Percentiles rank a stretch among this genome's conserved stretches.
These are phyloP conservation scores for Marronus borbonicus DNA, from an alignment of 2,888 invertebrate species.

Conservation along the genomic window DNA sequence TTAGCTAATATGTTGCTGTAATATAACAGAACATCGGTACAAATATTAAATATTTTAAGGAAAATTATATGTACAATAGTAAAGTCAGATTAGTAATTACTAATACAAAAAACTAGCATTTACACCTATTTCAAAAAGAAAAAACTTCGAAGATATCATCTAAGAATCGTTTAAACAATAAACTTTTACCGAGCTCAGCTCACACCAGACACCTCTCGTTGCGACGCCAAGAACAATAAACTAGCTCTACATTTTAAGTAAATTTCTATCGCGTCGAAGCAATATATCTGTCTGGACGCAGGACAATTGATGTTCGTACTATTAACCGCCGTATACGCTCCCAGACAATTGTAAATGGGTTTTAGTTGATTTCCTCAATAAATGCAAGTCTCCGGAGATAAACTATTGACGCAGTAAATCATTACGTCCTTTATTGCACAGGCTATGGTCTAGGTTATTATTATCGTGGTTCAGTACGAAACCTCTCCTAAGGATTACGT, in stretches of 20 bases:
- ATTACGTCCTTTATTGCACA: background rate
- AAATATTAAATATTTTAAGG: too few species aligned
- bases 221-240: conserved; percentile 7
- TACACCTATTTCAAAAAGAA: too few species aligned
- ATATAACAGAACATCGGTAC: too few species aligned
- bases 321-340: background rate
- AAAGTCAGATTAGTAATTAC: too few species aligned
- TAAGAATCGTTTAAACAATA: background rate
- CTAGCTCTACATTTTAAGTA: background rate
- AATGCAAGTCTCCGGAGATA: background rate
- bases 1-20: too few species aligned
- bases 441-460: background rate
- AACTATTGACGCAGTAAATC: background rate
- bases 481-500: too few species aligned
- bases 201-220: background rate
- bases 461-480: too few species aligned
- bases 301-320: background rate
- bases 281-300: background rate
- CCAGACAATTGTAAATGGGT: background rate
- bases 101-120: too few species aligned
- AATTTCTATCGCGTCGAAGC: background rate
- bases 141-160: too few species aligned
- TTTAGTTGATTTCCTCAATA: conserved; percentile 11
- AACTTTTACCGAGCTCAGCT: background rate
- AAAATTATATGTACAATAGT: too few species aligned